Evolutionary conservation across 2,797 vertebrate genomes (phyloP).

Genomic region (Selene dorsalis): DNA sequence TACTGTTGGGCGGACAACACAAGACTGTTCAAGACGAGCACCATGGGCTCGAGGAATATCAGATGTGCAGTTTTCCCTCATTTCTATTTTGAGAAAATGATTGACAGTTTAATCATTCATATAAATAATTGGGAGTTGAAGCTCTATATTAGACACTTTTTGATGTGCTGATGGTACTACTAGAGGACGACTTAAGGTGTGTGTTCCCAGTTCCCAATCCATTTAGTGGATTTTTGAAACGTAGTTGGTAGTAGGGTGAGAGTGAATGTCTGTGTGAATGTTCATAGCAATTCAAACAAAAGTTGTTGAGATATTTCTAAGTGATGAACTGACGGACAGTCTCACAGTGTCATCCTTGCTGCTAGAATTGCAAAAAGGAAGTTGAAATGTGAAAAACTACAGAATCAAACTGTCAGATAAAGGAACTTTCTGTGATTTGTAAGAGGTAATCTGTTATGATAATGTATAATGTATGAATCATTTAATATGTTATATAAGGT

Average conservation of each 20-base stretch:
- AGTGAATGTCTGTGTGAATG: neutral
- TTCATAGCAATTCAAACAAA: neutral
- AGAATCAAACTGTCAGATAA: slow-evolving; percentile 16
- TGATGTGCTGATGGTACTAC: too few species aligned
- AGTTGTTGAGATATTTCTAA: neutral
- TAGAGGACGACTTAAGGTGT: neutral
- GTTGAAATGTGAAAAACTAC: slow-evolving; percentile 17
- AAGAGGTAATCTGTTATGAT: slow-evolving; percentile 44
- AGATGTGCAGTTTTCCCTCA: neutral
- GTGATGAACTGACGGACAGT: neutral
- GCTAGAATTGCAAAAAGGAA: slow-evolving; percentile 1
- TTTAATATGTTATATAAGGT: slow-evolving; percentile 34
- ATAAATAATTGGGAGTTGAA: neutral
- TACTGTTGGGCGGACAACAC: neutral
- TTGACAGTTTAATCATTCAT: neutral
- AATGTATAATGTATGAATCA: slow-evolving; percentile 39
- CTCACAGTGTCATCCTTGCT: neutral
- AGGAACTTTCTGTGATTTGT: slow-evolving; percentile 2
- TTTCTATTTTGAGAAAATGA: neutral
- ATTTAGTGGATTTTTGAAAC: neutral
- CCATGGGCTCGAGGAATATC: neutral
- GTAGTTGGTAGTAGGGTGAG: too few species aligned
- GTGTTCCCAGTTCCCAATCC: neutral
- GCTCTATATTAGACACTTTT: neutral
- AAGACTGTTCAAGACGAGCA: neutral